These are phyloP conservation scores for Araneus ventricosus DNA, from an alignment of 1,140 invertebrate genomes.

Conservation along the genomic window DNA sequence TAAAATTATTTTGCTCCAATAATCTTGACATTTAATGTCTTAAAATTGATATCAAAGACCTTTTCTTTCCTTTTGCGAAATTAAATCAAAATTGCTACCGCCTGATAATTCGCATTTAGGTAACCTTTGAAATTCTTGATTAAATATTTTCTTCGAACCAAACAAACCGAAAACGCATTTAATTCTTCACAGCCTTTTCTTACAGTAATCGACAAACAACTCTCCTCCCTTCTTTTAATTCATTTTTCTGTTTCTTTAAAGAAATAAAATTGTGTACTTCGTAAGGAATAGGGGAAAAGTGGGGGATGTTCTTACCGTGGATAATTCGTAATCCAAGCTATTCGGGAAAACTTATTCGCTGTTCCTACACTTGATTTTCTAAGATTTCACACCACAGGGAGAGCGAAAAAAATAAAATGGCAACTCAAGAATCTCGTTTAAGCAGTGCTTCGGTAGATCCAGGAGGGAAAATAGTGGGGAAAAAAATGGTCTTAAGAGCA, in stretches of 20 bases:
- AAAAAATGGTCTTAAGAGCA: neutral
- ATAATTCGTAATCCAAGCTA: slow-evolving; percentile 2
- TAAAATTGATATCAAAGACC: no score
- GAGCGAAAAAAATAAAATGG: neutral
- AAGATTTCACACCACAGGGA: neutral
- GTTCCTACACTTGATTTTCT: neutral
- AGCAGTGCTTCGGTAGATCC: neutral
- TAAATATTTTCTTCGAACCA: no score
- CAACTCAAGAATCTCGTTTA: slow-evolving; percentile 6
- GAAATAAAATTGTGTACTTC: neutral
- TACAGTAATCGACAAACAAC: neutral
- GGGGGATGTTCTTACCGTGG: neutral
- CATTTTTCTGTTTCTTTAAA: neutral
- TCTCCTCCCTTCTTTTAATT: neutral
- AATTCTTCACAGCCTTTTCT: neutral
- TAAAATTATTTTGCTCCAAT: no score
- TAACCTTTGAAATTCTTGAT: no score
- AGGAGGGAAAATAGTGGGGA: neutral
- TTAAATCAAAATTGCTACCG: no score
- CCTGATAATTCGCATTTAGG: no score
- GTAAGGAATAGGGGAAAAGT: neutral
- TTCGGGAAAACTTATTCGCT: neutral
- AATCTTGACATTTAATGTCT: no score
- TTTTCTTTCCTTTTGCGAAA: no score
- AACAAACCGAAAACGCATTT: no score